These are phyloP conservation scores for Acanthosepion lycidas DNA, from an alignment of 2,888 invertebrate genomes.

Conservation along the genomic window DNA sequence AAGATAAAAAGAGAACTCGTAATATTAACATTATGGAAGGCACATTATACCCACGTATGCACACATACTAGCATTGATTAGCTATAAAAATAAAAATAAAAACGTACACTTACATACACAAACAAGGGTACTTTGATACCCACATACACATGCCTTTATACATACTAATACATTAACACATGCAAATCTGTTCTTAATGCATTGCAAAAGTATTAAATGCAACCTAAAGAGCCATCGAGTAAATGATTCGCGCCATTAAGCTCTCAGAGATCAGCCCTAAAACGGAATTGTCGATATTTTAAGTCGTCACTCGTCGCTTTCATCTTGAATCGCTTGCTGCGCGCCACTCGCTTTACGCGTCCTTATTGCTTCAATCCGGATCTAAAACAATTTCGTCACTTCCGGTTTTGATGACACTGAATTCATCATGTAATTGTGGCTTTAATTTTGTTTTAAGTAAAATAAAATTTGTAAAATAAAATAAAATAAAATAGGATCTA, in stretches of 20 bases:
- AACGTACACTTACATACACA: not conserved
- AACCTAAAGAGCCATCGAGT: not conserved
- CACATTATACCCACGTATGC: not conserved
- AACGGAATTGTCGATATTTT: slow-evolving; percentile 22
- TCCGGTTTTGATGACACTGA: not conserved
- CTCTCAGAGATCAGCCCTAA: not conserved
- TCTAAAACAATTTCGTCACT: slow-evolving; percentile 1
- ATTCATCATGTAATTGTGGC: slow-evolving; percentile 22
- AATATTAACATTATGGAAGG: not conserved
- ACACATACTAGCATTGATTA: not conserved
- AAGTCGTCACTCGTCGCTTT: not conserved
- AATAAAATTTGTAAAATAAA: not conserved
- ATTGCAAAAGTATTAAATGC: not conserved
- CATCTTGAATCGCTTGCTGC: not conserved
- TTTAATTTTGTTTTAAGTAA: not conserved
- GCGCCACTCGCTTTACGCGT: not conserved
- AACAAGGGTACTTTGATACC: not conserved
- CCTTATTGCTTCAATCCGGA: not conserved
- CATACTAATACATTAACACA: not conserved
- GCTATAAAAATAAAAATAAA: too few species aligned
- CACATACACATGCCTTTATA: not conserved
- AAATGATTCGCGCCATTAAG: not conserved
- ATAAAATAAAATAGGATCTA: not conserved
- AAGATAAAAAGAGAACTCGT: too few species aligned
- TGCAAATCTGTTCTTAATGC: not conserved